phyloP scores from a whole-genome alignment of 37 sponge, comb jelly and placozoan species.

The Mnemiopsis leidyi region DNA sequence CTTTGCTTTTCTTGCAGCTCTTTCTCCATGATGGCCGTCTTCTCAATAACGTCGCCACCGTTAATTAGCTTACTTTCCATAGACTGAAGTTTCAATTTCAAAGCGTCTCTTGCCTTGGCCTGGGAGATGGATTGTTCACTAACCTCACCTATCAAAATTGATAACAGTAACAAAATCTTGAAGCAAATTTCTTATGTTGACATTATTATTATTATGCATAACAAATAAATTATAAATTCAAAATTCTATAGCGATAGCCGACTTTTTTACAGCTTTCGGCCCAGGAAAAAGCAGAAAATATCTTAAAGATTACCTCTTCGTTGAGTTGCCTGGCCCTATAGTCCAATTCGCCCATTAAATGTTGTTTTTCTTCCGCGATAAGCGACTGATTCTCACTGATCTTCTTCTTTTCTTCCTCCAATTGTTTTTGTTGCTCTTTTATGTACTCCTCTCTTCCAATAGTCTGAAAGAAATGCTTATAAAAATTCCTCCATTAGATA shows the following conservation, averaged over 20 bases:
- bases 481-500: no score
- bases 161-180: no score
- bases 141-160: no score
- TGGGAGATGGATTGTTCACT: no score
- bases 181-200: no score
- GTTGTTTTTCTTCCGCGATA: slow-evolving; percentile 35
- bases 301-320: no score
- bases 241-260: no score
- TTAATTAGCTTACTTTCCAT: slow-evolving; percentile 97
- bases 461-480: no score
- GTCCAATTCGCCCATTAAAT: slow-evolving; percentile 20
- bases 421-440: slow-evolving; percentile 75
- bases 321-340: slow-evolving; percentile 42
- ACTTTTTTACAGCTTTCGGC: no score
- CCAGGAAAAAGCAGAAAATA: no score
- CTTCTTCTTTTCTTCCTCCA: slow-evolving; percentile 74
- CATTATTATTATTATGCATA: no score
- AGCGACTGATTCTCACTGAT: slow-evolving; percentile 77
- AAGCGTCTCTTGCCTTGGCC: slow-evolving; percentile 2
- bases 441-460: slow-evolving; percentile 83
- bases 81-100: slow-evolving; percentile 69
- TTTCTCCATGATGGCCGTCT: slow-evolving; percentile 70
- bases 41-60: slow-evolving; percentile 78
- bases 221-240: no score
- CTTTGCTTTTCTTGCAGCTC: slow-evolving; percentile 78